Evolutionary conservation across 2,113 vertebrate genomes (phyloP), one percentile per base, ranked within the genome.

Genomic region (Fulmarus glacialis): DNA sequence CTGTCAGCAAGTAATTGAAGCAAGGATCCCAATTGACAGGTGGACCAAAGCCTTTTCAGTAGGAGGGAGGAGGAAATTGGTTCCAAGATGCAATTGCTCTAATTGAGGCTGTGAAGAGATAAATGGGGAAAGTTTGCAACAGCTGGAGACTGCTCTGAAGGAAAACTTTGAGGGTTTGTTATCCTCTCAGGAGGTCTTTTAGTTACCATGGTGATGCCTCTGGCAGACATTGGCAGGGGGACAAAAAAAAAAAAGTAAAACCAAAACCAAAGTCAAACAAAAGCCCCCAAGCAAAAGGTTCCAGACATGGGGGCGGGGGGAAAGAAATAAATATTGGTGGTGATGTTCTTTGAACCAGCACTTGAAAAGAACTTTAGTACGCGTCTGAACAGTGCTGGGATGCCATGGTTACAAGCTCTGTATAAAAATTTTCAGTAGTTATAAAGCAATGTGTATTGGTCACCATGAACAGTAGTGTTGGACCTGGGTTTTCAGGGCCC

Each of bases 1-100:
- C 94, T 98, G 97, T 98, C 98, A 97, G 96, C 94, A 95, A 96
- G 97, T 98, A 98, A 98, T 98, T 98, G 98, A 98, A 98, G 98
- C 97, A 98, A 94, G 92, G 94, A 98, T 97, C 93, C 96, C 98
- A 97, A 98, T 92, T 95, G 97, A 98, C 98, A 98, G 98, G 98
- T 98, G 97, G 98, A 98, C 98, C 95, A 98, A 98, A 98, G 95
- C 89, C 19, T 70, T 91, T 97, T 95, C 95, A 78, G 93, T 97
- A 70, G 96, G 95, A 96, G 85, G 88, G 93, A 97, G 96, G 90
- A 97, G 82, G 94, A 97, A 97, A 96, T 95, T 29, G 13, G 78
- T 95, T 98, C 91, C 88, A 80, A 96, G 93, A 96, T 96, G 87
- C 89, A 95, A 87, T 97, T 90, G 80, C 94, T 98, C 89, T 98